Conservation (phyloP, 2,797 vertebrate species). For the Tokudaia tokunoshimensis region DNA sequence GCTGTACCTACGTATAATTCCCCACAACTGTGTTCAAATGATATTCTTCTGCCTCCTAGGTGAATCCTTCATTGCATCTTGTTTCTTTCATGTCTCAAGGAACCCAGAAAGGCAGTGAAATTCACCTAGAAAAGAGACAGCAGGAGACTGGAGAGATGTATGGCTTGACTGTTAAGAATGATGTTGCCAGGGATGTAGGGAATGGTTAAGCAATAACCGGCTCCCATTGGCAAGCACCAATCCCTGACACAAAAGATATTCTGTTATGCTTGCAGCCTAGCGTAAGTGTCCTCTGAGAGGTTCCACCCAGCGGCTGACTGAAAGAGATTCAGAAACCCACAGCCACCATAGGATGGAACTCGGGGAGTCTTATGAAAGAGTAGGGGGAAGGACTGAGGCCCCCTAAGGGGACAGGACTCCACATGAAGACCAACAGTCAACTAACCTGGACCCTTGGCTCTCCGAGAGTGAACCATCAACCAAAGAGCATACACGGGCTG, state of each 20-base stretch:
- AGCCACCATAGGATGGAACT: not conserved
- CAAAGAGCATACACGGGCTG: not conserved
- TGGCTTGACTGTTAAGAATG: not conserved
- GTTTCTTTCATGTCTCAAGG: not conserved
- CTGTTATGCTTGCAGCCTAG: not conserved
- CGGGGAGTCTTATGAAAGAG: not conserved
- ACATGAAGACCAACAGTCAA: not conserved
- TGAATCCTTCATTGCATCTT: not conserved
- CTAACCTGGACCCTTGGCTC: not conserved
- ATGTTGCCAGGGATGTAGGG: not conserved
- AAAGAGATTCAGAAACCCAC: not conserved
- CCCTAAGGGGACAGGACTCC: not conserved
- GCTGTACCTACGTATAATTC: not conserved
- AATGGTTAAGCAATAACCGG: not conserved
- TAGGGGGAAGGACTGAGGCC: not conserved
- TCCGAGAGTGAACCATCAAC: not conserved
- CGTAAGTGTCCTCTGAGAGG: not conserved
- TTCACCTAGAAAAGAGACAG: not conserved
- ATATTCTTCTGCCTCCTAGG: not conserved
- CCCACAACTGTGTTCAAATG: not conserved
- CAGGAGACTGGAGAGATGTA: not conserved
- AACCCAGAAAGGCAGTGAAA: not conserved
- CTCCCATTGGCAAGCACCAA: not conserved
- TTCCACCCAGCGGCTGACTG: not conserved
- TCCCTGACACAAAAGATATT: not conserved